These are phyloP conservation scores for Radopholus similis DNA, from an alignment of 1,140 invertebrate species.

Conservation along the genomic window DNA sequence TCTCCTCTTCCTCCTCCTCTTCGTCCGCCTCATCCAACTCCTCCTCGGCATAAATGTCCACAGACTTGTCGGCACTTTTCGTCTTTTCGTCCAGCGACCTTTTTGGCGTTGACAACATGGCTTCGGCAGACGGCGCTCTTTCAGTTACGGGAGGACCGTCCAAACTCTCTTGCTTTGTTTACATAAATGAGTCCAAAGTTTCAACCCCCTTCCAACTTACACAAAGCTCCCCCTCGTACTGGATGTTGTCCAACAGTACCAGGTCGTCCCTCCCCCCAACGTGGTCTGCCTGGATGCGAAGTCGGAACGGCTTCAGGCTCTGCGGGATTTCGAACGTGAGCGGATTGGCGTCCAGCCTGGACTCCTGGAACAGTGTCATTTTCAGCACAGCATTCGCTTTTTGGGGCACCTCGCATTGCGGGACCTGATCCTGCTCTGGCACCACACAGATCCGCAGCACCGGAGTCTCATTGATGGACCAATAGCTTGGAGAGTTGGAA, in stretches of 20 bases:
- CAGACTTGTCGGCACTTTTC: background rate
- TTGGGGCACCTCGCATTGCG: conserved; percentile 40
- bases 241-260: conserved; percentile 40
- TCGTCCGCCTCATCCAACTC: no score
- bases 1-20: no score
- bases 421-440: conserved; percentile 18
- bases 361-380: conserved; percentile 26
- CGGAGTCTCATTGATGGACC: conserved; percentile 43
- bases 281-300: conserved; percentile 42
- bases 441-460: conserved; percentile 41
- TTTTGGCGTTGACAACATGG: no score
- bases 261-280: conserved; percentile 39
- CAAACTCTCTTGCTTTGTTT: no score
- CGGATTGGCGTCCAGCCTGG: conserved; percentile 37
- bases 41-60: no score
- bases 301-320: conserved; percentile 31
- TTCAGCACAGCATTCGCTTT: conserved; percentile 9
- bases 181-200: background rate
- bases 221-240: conserved; percentile 43
- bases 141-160: no score
- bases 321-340: conserved; percentile 45
- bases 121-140: no score
- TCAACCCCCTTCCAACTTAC: background rate
- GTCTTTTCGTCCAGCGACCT: no score
- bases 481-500: conserved; percentile 31